Percentiles rank a stretch among this genome's conserved stretches.
Evolutionary conservation across 2,113 vertebrate genomes (phyloP).

Genomic region (Pithys albifrons): DNA sequence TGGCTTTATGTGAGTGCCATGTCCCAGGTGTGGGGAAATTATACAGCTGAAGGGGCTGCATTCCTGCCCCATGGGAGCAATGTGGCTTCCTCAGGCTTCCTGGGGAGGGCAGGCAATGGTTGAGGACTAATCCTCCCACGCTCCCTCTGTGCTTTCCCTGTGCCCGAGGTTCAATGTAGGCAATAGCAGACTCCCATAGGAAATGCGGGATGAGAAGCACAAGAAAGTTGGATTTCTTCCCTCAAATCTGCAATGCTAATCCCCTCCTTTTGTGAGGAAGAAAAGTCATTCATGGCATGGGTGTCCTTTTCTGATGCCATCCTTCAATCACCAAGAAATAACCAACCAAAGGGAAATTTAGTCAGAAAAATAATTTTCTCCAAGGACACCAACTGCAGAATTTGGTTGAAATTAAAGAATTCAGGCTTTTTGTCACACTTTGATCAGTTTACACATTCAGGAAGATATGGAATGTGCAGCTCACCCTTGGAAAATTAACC

Average conservation of each 20-base stretch:
- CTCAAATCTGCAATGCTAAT: background rate
- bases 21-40: background rate
- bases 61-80: fast-evolving
- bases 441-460: background rate
- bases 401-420: background rate
- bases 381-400: background rate
- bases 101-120: fast-evolving
- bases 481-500: background rate
- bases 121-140: background rate
- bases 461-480: background rate
- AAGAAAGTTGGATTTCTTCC: background rate
- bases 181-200: background rate
- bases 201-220: background rate
- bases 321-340: fast-evolving
- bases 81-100: background rate
- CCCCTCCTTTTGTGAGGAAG: background rate
- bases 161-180: background rate
- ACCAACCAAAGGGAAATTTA: background rate
- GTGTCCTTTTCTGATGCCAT: background rate
- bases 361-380: background rate
- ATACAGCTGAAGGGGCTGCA: background rate
- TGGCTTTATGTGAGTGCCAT: slow-evolving; percentile 91
- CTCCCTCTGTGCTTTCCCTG: fast-evolving
- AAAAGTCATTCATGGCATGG: background rate
- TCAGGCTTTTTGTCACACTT: background rate